Conservation (phyloP, 2,888 invertebrate species). For the Chorisops tibialis region DNA sequence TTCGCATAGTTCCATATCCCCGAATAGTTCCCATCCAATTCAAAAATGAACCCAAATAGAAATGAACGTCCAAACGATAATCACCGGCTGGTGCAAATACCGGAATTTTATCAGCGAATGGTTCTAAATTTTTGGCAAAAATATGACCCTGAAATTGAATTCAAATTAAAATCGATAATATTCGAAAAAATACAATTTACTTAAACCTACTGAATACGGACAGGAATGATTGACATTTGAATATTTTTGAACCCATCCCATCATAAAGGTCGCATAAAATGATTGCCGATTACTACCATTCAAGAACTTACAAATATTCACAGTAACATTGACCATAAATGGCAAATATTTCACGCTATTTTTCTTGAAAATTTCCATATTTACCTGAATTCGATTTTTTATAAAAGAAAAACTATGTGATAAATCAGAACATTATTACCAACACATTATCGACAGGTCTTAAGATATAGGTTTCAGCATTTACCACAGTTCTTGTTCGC, state of each 20-base stretch:
- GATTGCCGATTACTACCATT: background rate
- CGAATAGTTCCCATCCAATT: constrained; percentile 11
- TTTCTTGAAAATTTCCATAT: constrained; percentile 4
- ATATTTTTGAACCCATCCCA: background rate
- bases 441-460: background rate
- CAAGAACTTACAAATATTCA: background rate
- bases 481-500: background rate
- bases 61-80: constrained; percentile 3
- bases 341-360: constrained; percentile 6
- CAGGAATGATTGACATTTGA: constrained; percentile 12
- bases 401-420: background rate
- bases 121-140: constrained; percentile 6
- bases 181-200: background rate
- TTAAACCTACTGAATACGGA: background rate
- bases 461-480: background rate
- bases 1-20: constrained; percentile 11
- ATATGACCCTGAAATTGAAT: background rate
- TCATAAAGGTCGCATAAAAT: background rate
- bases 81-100: constrained; percentile 8
- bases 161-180: background rate
- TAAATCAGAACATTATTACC: background rate
- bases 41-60: background rate
- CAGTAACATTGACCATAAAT: constrained; percentile 13
- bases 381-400: background rate
- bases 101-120: constrained; percentile 8